phyloP scores from a whole-genome alignment of 2,888 invertebrate species.

The Folsomia candida region DNA sequence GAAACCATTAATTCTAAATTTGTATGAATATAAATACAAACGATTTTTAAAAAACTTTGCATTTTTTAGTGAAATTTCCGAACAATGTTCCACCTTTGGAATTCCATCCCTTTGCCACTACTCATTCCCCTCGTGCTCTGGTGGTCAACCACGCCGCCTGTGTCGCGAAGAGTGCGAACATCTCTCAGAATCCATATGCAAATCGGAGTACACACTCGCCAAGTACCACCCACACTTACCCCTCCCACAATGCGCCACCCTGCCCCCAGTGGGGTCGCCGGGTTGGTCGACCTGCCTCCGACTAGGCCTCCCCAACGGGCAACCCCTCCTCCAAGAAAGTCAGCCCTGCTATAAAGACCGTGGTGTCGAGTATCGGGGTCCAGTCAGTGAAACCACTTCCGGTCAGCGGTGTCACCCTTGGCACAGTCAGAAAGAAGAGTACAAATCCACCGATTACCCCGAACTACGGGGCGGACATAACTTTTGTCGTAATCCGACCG shows the following conservation, averaged over 20 bases:
- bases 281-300: constrained; percentile 72
- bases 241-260: constrained; percentile 75
- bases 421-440: constrained; percentile 70
- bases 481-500: constrained; percentile 86
- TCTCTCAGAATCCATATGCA: constrained; percentile 84
- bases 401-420: constrained; percentile 74
- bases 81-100: constrained; percentile 81
- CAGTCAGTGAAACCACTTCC: constrained; percentile 67
- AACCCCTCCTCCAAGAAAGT: constrained; percentile 57
- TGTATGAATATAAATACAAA: no score
- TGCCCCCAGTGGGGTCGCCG: constrained; percentile 63
- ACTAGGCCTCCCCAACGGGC: constrained; percentile 65
- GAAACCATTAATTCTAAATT: no score
- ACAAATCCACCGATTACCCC: constrained; percentile 72
- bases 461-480: constrained; percentile 81
- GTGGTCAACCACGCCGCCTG: constrained; percentile 64
- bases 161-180: constrained; percentile 91
- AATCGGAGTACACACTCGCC: constrained; percentile 86
- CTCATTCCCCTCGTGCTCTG: constrained; percentile 83
- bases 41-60: no score
- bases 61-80: constrained; percentile 77
- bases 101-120: constrained; percentile 86
- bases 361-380: constrained; percentile 80
- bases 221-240: constrained; percentile 82
- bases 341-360: constrained; percentile 86